Conservation (phyloP, 2,797 vertebrate species). For the Neosalanx taihuensis region DNA sequence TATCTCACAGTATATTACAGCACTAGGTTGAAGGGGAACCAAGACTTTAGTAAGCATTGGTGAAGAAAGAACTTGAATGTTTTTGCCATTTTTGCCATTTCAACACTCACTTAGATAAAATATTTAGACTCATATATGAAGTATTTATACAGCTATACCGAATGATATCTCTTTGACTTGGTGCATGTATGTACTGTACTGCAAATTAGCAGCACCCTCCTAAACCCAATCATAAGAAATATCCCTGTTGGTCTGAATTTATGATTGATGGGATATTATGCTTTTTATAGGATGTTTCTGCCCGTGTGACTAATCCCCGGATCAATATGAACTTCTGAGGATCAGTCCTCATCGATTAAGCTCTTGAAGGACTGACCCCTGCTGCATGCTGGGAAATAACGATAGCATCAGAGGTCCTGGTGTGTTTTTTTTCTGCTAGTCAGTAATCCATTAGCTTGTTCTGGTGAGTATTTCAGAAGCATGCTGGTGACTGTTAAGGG, state of each 20-base stretch:
- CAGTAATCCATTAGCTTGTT: slow-evolving; percentile 8
- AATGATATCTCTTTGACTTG: too few species aligned
- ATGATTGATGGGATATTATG: not conserved
- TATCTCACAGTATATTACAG: slow-evolving; percentile 1
- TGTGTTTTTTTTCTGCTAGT: not conserved
- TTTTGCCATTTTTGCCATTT: not conserved
- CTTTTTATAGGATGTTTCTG: not conserved
- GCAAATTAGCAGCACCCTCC: not conserved
- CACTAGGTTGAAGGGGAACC: not conserved
- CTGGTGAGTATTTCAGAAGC: not conserved
- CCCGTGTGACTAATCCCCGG: not conserved
- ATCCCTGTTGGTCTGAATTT: not conserved
- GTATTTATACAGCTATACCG: not conserved
- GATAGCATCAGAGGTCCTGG: not conserved
- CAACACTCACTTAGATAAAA: not conserved
- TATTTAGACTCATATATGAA: slow-evolving; percentile 1
- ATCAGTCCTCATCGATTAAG: slow-evolving; percentile 20
- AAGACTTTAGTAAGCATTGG: not conserved
- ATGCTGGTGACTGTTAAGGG: not conserved
- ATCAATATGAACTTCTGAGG: slow-evolving; percentile 5
- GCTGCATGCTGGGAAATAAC: slow-evolving; percentile 18
- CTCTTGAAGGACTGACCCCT: slow-evolving; percentile 9
- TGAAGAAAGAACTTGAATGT: not conserved
- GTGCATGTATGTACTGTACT: too few species aligned
- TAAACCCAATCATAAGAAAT: too few species aligned